A percentile compares a stretch with the other conserved stretches of the same genome.
Conservation (phyloP, 2,888 invertebrate species). For the Drosophila ezoana region DNA sequence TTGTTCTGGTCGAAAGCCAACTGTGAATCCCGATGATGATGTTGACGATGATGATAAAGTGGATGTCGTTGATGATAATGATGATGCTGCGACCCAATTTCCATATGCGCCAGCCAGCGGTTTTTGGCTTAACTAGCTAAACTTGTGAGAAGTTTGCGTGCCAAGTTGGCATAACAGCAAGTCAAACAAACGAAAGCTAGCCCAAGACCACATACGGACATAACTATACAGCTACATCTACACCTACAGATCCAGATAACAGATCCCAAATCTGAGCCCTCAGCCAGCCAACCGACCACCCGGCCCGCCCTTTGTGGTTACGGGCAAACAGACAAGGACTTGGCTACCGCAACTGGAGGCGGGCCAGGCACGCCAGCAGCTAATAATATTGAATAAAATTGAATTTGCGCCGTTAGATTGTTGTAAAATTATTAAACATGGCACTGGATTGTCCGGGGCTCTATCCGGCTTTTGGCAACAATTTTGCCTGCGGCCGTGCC, state of each 20-base stretch:
- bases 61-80: slow-evolving; percentile 4
- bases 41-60: slow-evolving; percentile 8
- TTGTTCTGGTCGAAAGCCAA: slow-evolving; percentile 50
- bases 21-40: slow-evolving; percentile 18
- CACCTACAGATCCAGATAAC: slow-evolving; percentile 26
- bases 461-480: slow-evolving; percentile 47
- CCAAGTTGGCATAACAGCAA: slow-evolving; percentile 72
- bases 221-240: slow-evolving; percentile 16
- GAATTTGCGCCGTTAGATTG: slow-evolving; percentile 64
- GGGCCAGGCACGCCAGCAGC: slow-evolving; percentile 39
- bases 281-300: background rate
- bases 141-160: slow-evolving; percentile 75
- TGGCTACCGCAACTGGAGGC: slow-evolving; percentile 60
- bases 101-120: slow-evolving; percentile 68
- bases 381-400: slow-evolving; percentile 78
- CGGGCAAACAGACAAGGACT: slow-evolving; percentile 54
- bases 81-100: slow-evolving; percentile 66
- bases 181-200: slow-evolving; percentile 69
- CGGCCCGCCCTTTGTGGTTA: slow-evolving; percentile 41
- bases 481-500: slow-evolving; percentile 56
- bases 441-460: slow-evolving; percentile 19
- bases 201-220: slow-evolving; percentile 49
- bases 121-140: slow-evolving; percentile 74
- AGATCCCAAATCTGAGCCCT: slow-evolving; percentile 21
- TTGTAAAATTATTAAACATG: slow-evolving; percentile 72